Base-by-base conservation (phyloP, 2,888 invertebrate genomes). In the Glyphotaelius pellucidus region DNA sequence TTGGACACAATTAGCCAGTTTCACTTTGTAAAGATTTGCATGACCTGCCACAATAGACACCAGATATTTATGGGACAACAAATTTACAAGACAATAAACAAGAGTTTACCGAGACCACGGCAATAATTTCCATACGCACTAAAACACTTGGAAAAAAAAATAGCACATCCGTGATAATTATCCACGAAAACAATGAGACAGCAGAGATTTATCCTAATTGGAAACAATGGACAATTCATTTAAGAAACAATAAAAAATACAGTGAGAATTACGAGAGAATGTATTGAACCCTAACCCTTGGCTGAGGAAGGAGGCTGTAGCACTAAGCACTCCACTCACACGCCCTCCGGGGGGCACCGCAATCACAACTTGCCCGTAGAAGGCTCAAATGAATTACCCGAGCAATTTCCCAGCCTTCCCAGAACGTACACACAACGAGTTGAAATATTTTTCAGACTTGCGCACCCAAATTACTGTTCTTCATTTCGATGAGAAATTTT, bases 321-420 rank as follows among this genome's bases (percentile, higher is more conserved):
- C n/a, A 31, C 32, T 32, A 3, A 3, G 87, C 12, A 32, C 32
- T 35, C 32, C 2, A 32, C 81, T 90, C 90, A n/a, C 90, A 84
- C 90, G 84, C 90, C 35, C 90, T 35, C 84, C 32, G 84, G 32
- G 67, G 89, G 90, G 84, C 90, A 84, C 14, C 15, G 90, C 84
- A 90, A 90, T 90, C 67, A 90, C 81, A 81, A 52, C 47, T 30
- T 32, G 35, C 67, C 89, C 90, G 84, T 90, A 90, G 84, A 90
- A 90, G 90, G 90, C 30, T 47, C 25, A 83, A 67, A 90, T 90
- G 52, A 90, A 90, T 90, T 84, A 81, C 38, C 30, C 30, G 32
- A 30, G 12, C 80, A 31, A 38, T 90, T 90, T 81, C 81, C 80
- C 81, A 80, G 81, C 38, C 32, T n/a, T 67, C 67, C 67, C 67